Conservation (phyloP, 2,113 vertebrate genomes). For the Oncorhynchus tshawytscha region DNA sequence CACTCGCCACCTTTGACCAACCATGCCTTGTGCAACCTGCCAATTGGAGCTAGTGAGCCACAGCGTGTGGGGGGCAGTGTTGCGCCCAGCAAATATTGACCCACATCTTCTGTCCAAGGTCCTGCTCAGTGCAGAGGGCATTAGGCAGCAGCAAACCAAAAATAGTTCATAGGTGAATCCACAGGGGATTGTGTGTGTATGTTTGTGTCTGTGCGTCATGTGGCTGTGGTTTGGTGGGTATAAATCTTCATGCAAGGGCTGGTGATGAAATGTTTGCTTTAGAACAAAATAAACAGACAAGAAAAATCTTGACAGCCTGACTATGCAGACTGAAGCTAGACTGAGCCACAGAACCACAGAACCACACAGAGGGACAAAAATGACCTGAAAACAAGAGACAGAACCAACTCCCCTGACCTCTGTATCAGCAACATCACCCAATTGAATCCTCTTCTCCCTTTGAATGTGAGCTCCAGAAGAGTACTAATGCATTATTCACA, state of each 20-base stretch:
- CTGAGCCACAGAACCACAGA: not conserved
- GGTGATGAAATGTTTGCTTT: not conserved
- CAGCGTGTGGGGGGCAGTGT: not conserved
- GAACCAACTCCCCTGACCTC: constrained; percentile 41
- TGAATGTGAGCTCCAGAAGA: constrained; percentile 42
- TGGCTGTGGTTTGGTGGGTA: too few species aligned
- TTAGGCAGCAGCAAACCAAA: constrained; percentile 30
- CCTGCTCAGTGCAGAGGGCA: constrained; percentile 37
- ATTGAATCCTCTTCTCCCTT: constrained; percentile 40
- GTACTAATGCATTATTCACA: constrained; percentile 69
- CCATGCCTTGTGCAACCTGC: constrained; percentile 46
- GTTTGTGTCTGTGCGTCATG: not conserved
- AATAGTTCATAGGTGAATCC: constrained; percentile 23
- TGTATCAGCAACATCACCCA: constrained; percentile 23
- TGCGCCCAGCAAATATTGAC: constrained; percentile 66
- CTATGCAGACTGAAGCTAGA: too few species aligned
- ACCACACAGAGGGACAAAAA: constrained; percentile 16
- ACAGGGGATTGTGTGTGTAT: constrained; percentile 1
- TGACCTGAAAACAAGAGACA: constrained; percentile 38
- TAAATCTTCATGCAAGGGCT: too few species aligned
- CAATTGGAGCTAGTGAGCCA: constrained; percentile 18
- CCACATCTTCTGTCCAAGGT: constrained; percentile 13
- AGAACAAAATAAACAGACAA: too few species aligned
- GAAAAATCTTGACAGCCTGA: too few species aligned
- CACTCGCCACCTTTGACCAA: constrained; percentile 58